Conservation (phyloP, 2,113 vertebrate species). For the Catharus fuscescens region DNA sequence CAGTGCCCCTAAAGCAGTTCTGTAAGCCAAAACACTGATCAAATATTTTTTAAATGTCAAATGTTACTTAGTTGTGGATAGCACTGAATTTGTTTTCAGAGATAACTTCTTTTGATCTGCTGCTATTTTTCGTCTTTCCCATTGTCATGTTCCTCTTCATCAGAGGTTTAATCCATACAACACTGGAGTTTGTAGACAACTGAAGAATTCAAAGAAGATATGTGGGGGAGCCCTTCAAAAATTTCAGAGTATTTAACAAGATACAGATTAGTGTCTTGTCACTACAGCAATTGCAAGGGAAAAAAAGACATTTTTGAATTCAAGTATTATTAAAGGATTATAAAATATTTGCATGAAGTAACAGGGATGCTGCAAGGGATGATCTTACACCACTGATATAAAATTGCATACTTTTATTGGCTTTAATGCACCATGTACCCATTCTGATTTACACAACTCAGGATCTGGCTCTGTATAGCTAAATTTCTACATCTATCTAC, state of each 20-base stretch:
- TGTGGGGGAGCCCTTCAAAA: not conserved
- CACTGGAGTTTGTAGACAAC: not conserved
- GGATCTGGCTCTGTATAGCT: not conserved
- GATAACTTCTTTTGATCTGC: slow-evolving; percentile 60
- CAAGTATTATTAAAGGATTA: slow-evolving; percentile 11
- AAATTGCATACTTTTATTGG: not conserved
- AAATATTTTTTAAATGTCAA: slow-evolving; percentile 78
- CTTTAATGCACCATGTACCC: not conserved
- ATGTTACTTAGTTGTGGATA: slow-evolving; percentile 65
- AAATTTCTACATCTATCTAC: not conserved
- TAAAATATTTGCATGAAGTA: not conserved
- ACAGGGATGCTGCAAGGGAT: not conserved
- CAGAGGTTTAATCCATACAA: slow-evolving; percentile 6
- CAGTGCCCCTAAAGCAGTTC: slow-evolving; percentile 63
- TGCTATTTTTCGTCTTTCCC: slow-evolving; percentile 2
- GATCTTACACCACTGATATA: not conserved
- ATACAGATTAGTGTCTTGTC: not conserved
- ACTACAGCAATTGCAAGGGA: not conserved
- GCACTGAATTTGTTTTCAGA: slow-evolving; percentile 57
- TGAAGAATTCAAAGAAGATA: not conserved
- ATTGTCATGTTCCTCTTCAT: slow-evolving; percentile 35
- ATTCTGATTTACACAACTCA: not conserved
- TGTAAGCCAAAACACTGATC: slow-evolving; percentile 76
- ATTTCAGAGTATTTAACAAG: not conserved
- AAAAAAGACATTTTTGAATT: not conserved